Evolutionary conservation across 2,113 vertebrate genomes (phyloP).

Genomic region (Rhinopomastus cyanomelas): DNA sequence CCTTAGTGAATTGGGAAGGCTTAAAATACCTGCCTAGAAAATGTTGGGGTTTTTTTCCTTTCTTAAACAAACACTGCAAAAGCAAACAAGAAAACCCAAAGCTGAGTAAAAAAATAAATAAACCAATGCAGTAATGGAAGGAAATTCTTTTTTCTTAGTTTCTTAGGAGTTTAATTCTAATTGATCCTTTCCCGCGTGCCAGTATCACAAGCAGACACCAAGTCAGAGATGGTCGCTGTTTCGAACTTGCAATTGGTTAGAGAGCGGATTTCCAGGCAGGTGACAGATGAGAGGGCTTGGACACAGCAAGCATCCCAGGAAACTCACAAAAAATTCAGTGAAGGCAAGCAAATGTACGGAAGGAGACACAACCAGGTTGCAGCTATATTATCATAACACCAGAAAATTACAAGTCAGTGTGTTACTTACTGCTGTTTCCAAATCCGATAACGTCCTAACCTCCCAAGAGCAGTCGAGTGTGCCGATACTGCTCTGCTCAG

Average conservation of each 20-base stretch:
- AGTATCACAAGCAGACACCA: background rate
- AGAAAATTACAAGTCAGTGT: background rate
- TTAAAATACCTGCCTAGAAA: background rate
- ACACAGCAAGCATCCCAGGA: background rate
- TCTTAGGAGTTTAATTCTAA: background rate
- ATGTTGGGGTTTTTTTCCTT: background rate
- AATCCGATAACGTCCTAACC: background rate
- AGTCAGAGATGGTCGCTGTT: background rate
- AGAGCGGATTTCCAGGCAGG: background rate
- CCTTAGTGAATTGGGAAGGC: background rate
- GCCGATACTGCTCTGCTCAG: background rate
- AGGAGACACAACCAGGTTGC: background rate
- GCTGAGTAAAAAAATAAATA: too few species aligned
- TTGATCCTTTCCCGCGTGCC: background rate
- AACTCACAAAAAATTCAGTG: background rate
- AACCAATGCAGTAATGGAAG: background rate
- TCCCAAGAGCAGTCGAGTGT: background rate
- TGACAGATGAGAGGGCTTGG: background rate
- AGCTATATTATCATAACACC: background rate
- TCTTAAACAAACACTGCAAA: too few species aligned
- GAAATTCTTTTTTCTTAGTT: background rate
- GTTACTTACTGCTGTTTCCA: slow-evolving; percentile 11
- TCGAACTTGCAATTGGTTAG: background rate
- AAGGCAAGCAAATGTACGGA: background rate
- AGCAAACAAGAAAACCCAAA: background rate